Evolutionary conservation across 2,113 vertebrate species (phyloP).

Genomic region (Eptatretus burgeri): DNA sequence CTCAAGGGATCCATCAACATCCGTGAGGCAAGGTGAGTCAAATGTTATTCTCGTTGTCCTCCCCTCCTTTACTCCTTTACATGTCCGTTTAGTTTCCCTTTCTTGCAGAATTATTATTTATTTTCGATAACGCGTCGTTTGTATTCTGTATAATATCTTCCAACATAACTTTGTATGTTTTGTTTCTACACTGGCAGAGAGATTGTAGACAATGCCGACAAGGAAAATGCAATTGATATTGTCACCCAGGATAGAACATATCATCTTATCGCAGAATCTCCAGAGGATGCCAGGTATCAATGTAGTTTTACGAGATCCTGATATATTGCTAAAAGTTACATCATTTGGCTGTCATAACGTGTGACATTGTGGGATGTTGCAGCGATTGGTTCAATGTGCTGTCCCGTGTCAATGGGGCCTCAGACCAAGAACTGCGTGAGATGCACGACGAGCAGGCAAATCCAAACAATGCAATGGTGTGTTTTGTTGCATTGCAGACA

Average conservation of each 20-base stretch:
- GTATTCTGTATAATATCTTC: no score
- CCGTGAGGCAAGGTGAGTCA: conserved; percentile 31
- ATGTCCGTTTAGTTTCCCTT: no score
- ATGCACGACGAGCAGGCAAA: conserved; percentile 76
- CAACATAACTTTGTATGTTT: no score
- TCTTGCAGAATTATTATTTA: no score
- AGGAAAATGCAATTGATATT: conserved; percentile 60
- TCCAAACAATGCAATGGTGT: conserved; percentile 67
- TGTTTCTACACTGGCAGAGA: conserved; percentile 23
- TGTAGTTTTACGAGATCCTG: not conserved
- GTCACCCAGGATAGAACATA: conserved; percentile 57
- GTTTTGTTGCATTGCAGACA: conserved; percentile 11
- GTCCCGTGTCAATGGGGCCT: conserved; percentile 42
- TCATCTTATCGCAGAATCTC: conserved; percentile 61
- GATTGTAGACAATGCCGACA: conserved; percentile 64
- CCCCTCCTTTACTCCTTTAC: no score
- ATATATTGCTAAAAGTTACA: not conserved
- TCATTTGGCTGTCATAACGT: not conserved
- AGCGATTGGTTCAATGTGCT: conserved; percentile 62
- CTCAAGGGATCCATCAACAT: conserved; percentile 63
- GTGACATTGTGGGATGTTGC: conserved; percentile 9
- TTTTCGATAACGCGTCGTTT: no score
- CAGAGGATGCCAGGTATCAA: conserved; percentile 49
- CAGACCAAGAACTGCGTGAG: conserved; percentile 45
- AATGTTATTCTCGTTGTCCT: no score